These are phyloP conservation scores for Xenotilapia caudafasciata DNA, from an alignment of 2,113 vertebrate species.

Conservation along the genomic window DNA sequence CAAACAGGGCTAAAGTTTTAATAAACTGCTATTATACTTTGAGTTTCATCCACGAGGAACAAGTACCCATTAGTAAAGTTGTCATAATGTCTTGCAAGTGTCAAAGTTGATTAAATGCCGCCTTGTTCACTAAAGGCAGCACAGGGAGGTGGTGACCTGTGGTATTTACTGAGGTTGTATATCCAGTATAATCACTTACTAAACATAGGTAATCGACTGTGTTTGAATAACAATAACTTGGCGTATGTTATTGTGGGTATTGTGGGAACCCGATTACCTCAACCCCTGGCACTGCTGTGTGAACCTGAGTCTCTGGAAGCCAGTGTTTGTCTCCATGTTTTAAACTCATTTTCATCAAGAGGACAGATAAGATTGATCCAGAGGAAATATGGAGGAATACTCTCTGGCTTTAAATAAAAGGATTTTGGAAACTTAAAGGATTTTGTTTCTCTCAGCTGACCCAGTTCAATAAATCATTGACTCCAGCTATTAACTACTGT, in stretches of 20 bases:
- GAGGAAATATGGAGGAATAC: slow-evolving; percentile 16
- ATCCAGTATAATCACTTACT: neutral
- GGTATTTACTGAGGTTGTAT: neutral
- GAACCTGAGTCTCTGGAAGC: neutral
- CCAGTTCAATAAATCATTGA: slow-evolving; percentile 21
- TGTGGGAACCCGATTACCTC: slow-evolving; percentile 46
- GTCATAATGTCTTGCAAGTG: neutral
- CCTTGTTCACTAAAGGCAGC: neutral
- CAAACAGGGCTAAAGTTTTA: neutral
- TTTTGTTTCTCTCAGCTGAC: slow-evolving; percentile 1
- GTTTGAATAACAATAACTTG: slow-evolving; percentile 3
- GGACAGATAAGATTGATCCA: slow-evolving; percentile 7
- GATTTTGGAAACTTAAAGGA: neutral
- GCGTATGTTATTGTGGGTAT: neutral
- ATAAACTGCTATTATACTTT: neutral
- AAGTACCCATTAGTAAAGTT: neutral
- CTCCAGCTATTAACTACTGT: slow-evolving; percentile 15
- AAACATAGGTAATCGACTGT: neutral
- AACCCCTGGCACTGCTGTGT: neutral
- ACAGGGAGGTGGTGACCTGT: neutral
- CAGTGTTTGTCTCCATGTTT: slow-evolving; percentile 19
- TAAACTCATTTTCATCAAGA: slow-evolving; percentile 13
- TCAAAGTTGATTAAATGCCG: neutral
- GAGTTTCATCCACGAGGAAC: neutral
- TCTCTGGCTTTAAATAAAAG: neutral